These are phyloP conservation scores for Sebastes taczanowskii DNA, from an alignment of 2,797 vertebrate genomes.

Conservation along the genomic window DNA sequence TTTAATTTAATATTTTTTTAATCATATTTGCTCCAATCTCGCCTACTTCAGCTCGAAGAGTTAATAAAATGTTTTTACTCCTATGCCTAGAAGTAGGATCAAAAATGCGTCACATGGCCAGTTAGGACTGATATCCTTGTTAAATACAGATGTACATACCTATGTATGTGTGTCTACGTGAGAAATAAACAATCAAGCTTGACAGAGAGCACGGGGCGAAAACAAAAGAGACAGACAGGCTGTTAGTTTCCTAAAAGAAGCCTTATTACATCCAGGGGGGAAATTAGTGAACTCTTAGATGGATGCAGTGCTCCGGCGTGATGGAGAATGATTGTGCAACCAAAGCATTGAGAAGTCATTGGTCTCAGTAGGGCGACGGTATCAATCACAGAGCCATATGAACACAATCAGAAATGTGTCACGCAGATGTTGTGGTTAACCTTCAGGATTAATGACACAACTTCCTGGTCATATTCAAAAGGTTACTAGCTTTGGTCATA, in stretches of 20 bases:
- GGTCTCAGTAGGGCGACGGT: slow-evolving; percentile 57
- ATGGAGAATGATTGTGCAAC: slow-evolving; percentile 69
- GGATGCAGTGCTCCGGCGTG: slow-evolving; percentile 60
- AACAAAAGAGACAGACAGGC: slow-evolving; percentile 11
- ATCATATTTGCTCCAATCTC: no score
- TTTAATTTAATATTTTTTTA: no score
- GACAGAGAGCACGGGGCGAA: not conserved
- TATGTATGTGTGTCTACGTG: not conserved
- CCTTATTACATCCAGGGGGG: slow-evolving; percentile 69
- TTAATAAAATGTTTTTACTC: not conserved
- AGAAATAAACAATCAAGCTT: slow-evolving; percentile 10
- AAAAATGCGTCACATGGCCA: not conserved
- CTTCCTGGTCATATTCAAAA: slow-evolving; percentile 24
- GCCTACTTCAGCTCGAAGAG: no score
- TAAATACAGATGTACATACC: not conserved
- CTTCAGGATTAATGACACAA: slow-evolving; percentile 49
- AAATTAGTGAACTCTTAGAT: slow-evolving; percentile 73
- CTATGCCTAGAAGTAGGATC: not conserved
- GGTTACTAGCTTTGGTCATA: slow-evolving; percentile 9
- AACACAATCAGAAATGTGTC: slow-evolving; percentile 61
- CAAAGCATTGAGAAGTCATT: slow-evolving; percentile 59
- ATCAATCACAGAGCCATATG: slow-evolving; percentile 64
- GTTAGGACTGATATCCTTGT: not conserved
- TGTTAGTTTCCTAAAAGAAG: slow-evolving; percentile 46
- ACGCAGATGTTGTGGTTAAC: slow-evolving; percentile 43